Percentiles rank a stretch among this genome's conserved stretches.
Evolutionary conservation across 2,888 invertebrate genomes (phyloP).

Genomic region (Cyrtodaria siliqua): DNA sequence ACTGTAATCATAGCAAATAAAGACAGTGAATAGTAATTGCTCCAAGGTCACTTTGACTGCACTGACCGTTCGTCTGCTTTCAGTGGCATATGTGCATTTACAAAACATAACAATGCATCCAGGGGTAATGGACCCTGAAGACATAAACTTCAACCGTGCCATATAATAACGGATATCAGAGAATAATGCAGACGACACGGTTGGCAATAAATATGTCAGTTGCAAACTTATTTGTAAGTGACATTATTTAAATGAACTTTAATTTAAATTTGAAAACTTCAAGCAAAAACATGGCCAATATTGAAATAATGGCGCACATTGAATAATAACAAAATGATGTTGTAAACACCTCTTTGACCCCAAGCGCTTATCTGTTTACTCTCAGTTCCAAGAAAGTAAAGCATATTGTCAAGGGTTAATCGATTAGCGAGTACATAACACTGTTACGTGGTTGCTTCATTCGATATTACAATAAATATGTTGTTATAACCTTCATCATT

Average conservation of each 20-base stretch:
- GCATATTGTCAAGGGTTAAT: no score
- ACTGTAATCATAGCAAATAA: constrained; percentile 28
- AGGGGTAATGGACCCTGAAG: constrained; percentile 6
- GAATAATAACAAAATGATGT: no score
- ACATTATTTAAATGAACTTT: constrained; percentile 23
- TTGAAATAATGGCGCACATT: no score
- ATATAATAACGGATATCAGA: constrained; percentile 13
- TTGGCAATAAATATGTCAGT: constrained; percentile 37
- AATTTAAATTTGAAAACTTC: constrained; percentile 31
- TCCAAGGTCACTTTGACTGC: constrained; percentile 18
- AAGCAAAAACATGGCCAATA: constrained; percentile 21
- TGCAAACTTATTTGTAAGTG: constrained; percentile 34
- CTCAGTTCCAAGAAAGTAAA: no score
- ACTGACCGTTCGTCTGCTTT: constrained; percentile 1
- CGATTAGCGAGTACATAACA: no score
- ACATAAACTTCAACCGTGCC: constrained; percentile 21
- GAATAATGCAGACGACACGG: constrained; percentile 30
- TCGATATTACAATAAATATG: no score
- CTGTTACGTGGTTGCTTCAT: no score
- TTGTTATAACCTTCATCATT: constrained; percentile 62
- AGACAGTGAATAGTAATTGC: not conserved
- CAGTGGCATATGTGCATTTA: constrained; percentile 35
- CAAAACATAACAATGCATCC: constrained; percentile 18
- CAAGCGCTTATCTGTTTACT: no score
- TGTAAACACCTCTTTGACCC: no score